These are phyloP conservation scores for Melinaea marsaeus DNA, from an alignment of 2,888 invertebrate species.

Conservation along the genomic window DNA sequence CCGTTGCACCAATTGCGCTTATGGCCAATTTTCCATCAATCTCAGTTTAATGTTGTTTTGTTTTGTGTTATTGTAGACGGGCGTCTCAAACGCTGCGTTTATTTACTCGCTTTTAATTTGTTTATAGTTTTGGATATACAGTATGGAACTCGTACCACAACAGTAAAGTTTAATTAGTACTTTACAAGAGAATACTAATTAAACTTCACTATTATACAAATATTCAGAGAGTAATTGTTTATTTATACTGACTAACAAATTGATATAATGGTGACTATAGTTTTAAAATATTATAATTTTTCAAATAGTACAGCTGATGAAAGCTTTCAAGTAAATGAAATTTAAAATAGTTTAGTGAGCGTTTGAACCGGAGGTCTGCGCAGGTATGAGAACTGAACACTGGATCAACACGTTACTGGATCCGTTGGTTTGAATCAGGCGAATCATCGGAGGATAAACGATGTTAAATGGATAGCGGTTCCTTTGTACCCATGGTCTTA, in stretches of 20 bases:
- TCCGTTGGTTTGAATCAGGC: conserved; percentile 53
- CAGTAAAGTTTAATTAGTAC: no score
- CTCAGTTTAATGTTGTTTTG: conserved; percentile 55
- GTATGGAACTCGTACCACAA: no score
- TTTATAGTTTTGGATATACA: background rate
- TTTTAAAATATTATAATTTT: no score
- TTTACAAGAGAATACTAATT: no score
- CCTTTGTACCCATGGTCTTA: conserved; percentile 13
- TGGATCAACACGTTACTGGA: conserved; percentile 30
- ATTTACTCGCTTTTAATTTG: background rate
- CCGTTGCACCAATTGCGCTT: conserved; percentile 40
- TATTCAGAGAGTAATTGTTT: no score
- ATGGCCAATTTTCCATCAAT: conserved; percentile 63
- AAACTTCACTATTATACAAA: no score
- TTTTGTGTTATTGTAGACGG: conserved; percentile 38
- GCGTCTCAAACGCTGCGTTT: conserved; percentile 33
- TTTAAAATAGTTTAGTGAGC: conserved; percentile 2
- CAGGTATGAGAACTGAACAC: conserved; percentile 17
- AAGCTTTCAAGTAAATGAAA: background rate
- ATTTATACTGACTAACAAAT: no score
- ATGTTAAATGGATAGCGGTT: conserved; percentile 24
- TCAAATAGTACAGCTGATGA: no score
- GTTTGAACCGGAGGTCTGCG: conserved; percentile 29
- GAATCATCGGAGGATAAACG: conserved; percentile 37
- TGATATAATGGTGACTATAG: no score